Base-by-base conservation (phyloP, 2,888 invertebrate species). In the Oligia strigilis region DNA sequence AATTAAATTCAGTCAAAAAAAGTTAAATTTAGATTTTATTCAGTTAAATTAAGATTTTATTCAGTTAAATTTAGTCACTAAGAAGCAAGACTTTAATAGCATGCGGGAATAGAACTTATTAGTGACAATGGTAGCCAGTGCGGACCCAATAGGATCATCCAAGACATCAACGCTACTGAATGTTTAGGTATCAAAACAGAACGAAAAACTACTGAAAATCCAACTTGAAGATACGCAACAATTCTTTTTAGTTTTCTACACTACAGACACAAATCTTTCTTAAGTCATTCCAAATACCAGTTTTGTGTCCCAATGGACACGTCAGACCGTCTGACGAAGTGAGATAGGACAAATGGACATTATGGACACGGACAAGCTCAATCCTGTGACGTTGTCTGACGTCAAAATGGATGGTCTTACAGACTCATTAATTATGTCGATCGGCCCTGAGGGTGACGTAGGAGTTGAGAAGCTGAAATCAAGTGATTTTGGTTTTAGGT, bases 381-480 rank as follows among this genome's bases (percentile, higher is more conserved):
- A 75, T 69, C 40, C 75, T 74, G 85, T 70, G 87, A 82, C 72
- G 36, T 70, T 72, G 74, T 69, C 72, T 77, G 80, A 77, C 62
- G 72, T 52, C 58, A 78, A 77, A 77, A 87, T 89, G 67, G 72
- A 82, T 79, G 73, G 77, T 73, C 82, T 62, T 46, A 66, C 72
- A 87, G 72, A 49, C 71, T 83, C 87, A 89, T 88, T 89, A 87
- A 89, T 87, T 88, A 87, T 85, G 71, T 80, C 64, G 55, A 89
- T 85, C 55, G 89, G 77, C 43, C 85, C 70, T 74, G 46, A 66
- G 88, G 88, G 88, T 83, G 55, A 78, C 67, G 66, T 85, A 77
- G 40, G 13, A 75, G 43, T 75, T 69, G 72, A 73, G 55, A 79
- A 66, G 72, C 49, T 70, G n/a, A 13, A 46, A 81, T 64, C 75